Conservation (phyloP, 2,797 vertebrate genomes). For the Hippoglossus hippoglossus region DNA sequence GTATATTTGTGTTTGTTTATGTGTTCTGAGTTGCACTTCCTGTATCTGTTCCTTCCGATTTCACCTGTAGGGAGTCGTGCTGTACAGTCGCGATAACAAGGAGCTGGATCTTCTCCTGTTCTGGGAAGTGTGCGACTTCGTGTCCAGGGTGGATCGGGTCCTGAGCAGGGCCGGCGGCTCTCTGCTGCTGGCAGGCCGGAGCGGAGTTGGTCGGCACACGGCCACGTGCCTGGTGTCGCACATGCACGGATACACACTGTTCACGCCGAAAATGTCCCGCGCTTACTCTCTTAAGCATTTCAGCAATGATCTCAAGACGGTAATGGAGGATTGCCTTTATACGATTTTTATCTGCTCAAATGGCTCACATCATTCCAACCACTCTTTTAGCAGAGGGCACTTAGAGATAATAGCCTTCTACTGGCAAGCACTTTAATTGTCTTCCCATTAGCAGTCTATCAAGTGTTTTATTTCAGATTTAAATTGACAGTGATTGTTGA, state of each 20-base stretch:
- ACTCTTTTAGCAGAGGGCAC: slow-evolving; percentile 5
- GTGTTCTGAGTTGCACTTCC: slow-evolving; percentile 4
- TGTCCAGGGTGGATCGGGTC: slow-evolving; percentile 92
- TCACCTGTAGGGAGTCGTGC: slow-evolving; percentile 87
- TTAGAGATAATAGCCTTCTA: slow-evolving; percentile 17
- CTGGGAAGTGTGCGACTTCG: slow-evolving; percentile 92
- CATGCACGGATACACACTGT: slow-evolving; percentile 91
- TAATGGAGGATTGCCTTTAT: slow-evolving; percentile 68
- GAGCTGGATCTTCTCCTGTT: slow-evolving; percentile 93
- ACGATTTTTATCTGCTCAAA: slow-evolving; percentile 9
- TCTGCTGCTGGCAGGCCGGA: slow-evolving; percentile 92
- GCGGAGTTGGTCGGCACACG: slow-evolving; percentile 94
- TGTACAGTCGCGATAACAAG: slow-evolving; percentile 93
- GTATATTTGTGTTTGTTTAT: not conserved
- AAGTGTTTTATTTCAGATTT: slow-evolving; percentile 4
- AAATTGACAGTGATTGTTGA: not conserved
- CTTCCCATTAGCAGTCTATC: not conserved
- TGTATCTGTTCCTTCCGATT: slow-evolving; percentile 6
- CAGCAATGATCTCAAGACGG: slow-evolving; percentile 93
- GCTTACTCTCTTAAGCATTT: slow-evolving; percentile 94
- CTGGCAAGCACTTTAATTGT: slow-evolving; percentile 1
- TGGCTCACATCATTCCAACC: slow-evolving; percentile 1
- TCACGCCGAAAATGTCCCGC: slow-evolving; percentile 93
- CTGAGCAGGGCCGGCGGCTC: slow-evolving; percentile 94
- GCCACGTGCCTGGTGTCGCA: slow-evolving; percentile 91